Evolutionary conservation across 2,113 vertebrate genomes (phyloP), one percentile per base, ranked within the genome.

Genomic region (Chinchilla lanigera): DNA sequence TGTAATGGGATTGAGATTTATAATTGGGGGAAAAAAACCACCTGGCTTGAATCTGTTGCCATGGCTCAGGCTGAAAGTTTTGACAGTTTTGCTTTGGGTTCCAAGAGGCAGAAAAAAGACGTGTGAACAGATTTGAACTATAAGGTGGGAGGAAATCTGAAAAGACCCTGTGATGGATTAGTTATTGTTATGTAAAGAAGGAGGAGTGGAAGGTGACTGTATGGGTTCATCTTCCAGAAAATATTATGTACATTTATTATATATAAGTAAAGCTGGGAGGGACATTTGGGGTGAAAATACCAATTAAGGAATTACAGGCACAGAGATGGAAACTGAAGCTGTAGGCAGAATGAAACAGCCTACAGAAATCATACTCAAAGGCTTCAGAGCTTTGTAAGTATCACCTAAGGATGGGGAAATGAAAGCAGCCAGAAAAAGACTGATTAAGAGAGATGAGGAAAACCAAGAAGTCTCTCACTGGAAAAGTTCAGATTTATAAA

Each of bases 401-500:
- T 33, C 56, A 88, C 38, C 56, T 47, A 73, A 56, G 20, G 71
- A n/a, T 11, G 1, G n/a, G 56, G 30, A 88, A 75, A 92, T n/a
- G 44, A 94, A 90, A 82, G 38, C 4, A 94, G 4, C 1, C 58
- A 52, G 13, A 69, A 93, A 89, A 91, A 30, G 52, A 61, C 33
- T 77, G 19, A 41, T 78, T 65, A 56, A 86, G 81, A 89, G 60
- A 56, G 24, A 28, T 13, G 44, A 83, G 73, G 73, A 61, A 95
- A 95, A 65, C 28, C 33, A 86, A 89, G 65, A 77, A 73, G 33
- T 47, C 20, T 47, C 78, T 89, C 84, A 85, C 50, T 56, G 89
- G 89, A 92, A 85, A 87, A 84, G 80, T 60, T 86, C 58, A 65
- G 67, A 89, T 35, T 47, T 47, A 44, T 77, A 60, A 86, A 86